Conservation (phyloP, 2,113 vertebrate species). For the Solea solea region DNA sequence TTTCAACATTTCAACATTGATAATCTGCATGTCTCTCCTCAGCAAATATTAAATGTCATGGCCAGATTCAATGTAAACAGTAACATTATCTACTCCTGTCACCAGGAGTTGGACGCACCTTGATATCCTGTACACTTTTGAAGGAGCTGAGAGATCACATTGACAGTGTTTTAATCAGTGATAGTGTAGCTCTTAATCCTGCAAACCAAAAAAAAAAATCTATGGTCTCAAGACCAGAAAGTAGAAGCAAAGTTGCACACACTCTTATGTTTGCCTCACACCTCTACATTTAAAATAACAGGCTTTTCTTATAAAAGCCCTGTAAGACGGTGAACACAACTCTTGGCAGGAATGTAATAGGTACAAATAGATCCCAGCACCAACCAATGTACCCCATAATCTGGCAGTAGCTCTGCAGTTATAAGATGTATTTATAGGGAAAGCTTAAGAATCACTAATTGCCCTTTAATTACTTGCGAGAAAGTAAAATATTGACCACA, state of each 20-base stretch:
- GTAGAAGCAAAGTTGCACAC: neutral
- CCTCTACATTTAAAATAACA: neutral
- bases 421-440: neutral
- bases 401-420: neutral
- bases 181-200: neutral
- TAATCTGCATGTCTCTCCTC: slow-evolving; percentile 13
- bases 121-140: neutral
- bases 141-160: neutral
- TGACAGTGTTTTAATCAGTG: neutral
- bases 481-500: neutral
- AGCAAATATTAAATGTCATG: neutral
- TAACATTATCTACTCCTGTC: neutral
- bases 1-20: slow-evolving; percentile 9
- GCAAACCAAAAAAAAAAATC: neutral
- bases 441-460: neutral
- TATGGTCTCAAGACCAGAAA: neutral
- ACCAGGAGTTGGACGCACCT: neutral
- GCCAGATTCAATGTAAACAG: neutral
- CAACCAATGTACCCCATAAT: neutral
- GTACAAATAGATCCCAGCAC: neutral
- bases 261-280: neutral
- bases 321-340: neutral
- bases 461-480: neutral
- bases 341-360: neutral
- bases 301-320: neutral